Conservation (phyloP, 2,113 vertebrate genomes). For the Pseudonaja textilis region DNA sequence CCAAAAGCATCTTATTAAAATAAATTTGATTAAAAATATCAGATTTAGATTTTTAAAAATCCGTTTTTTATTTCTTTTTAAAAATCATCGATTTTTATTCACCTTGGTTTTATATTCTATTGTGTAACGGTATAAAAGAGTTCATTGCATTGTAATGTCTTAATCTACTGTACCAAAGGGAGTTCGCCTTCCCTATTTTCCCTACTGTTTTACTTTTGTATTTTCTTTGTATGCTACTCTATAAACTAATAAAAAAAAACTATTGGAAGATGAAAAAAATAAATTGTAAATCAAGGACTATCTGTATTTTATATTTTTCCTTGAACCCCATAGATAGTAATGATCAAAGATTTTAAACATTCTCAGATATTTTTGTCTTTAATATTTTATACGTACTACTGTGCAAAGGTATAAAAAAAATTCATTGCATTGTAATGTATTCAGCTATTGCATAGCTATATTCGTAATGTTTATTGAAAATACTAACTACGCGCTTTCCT, state of each 20-base stretch:
- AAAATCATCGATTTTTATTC: too few species aligned
- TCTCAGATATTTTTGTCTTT: background rate
- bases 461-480: background rate
- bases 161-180: too few species aligned
- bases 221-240: too few species aligned
- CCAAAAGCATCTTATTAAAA: too few species aligned
- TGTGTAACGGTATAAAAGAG: background rate
- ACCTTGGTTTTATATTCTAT: background rate
- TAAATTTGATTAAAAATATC: too few species aligned
- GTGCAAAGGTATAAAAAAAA: background rate
- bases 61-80: too few species aligned
- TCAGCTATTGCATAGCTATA: background rate
- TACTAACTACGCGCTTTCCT: background rate
- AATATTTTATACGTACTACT: background rate
- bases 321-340: background rate
- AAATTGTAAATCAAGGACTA: background rate
- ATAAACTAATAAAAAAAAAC: too few species aligned
- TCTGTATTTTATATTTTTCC: background rate
- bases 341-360: background rate
- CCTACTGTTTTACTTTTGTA: too few species aligned
- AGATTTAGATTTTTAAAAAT: too few species aligned
- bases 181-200: too few species aligned
- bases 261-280: too few species aligned
- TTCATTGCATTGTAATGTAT: background rate
- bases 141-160: background rate